These are phyloP conservation scores for Ceratosolen solmsi DNA, from an alignment of 1,140 invertebrate genomes.

Conservation along the genomic window DNA sequence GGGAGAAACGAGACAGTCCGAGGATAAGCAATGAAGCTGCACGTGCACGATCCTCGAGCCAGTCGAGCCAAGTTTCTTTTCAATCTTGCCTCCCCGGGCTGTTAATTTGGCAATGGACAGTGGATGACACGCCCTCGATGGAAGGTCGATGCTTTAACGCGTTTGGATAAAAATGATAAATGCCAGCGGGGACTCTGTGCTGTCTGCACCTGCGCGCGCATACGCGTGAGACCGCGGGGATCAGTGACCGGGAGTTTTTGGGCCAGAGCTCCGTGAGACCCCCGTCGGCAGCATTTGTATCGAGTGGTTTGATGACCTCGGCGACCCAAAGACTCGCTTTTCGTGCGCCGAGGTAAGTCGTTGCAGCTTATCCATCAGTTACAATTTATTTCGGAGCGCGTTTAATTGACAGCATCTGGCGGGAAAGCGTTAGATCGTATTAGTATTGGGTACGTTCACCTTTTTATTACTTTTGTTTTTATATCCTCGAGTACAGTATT, in stretches of 20 bases:
- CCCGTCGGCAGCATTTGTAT: neutral
- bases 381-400: neutral
- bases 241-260: constrained; percentile 39
- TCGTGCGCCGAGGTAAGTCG: neutral
- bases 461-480: no score
- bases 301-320: constrained; percentile 1
- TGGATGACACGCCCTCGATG: neutral
- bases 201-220: neutral
- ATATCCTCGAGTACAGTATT: no score
- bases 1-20: no score
- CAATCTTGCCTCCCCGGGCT: no score
- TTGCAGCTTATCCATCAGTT: neutral
- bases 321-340: neutral
- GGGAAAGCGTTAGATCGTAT: no score
- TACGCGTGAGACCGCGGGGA: neutral
- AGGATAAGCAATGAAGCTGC: no score
- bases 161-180: neutral
- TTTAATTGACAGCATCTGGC: neutral
- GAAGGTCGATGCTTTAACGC: neutral
- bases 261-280: neutral
- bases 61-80: no score
- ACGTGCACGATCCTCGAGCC: no score
- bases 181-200: neutral
- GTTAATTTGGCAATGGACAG: neutral
- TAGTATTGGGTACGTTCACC: no score